Conservation (phyloP, 1,140 invertebrate species). For the Trichoplusia ni region DNA sequence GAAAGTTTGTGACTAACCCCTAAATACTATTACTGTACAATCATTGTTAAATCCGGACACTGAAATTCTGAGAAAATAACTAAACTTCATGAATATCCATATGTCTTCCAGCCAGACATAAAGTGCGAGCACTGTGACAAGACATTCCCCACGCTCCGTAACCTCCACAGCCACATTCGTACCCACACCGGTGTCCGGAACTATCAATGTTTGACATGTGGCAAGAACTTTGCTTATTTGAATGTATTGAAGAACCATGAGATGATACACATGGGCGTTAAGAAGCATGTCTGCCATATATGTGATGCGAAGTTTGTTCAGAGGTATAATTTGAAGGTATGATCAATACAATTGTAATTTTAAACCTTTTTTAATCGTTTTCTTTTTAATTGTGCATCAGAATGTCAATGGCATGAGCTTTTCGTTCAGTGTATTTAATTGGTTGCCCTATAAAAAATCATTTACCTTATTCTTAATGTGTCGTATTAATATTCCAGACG, state of each 20-base stretch:
- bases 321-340: slow-evolving; percentile 72
- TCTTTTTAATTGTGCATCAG: background rate
- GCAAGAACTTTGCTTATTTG: slow-evolving; percentile 84
- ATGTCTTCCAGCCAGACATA: slow-evolving; percentile 71
- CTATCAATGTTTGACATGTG: slow-evolving; percentile 90
- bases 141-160: slow-evolving; percentile 70
- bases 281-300: slow-evolving; percentile 75
- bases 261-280: slow-evolving; percentile 72
- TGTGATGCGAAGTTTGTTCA: slow-evolving; percentile 78
- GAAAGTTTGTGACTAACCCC: too few species aligned
- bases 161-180: slow-evolving; percentile 85
- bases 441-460: too few species aligned
- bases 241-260: slow-evolving; percentile 80
- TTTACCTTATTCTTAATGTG: too few species aligned
- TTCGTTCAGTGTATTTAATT: too few species aligned
- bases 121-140: slow-evolving; percentile 77
- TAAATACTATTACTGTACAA: too few species aligned
- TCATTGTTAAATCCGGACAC: too few species aligned
- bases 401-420: too few species aligned
- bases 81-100: background rate
- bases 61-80: too few species aligned
- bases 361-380: background rate
- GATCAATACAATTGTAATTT: background rate
- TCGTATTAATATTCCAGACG: slow-evolving; percentile 51
- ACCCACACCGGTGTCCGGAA: slow-evolving; percentile 91